These are phyloP conservation scores for Pipra filicauda DNA, from an alignment of 2,113 vertebrate species.

Conservation along the genomic window DNA sequence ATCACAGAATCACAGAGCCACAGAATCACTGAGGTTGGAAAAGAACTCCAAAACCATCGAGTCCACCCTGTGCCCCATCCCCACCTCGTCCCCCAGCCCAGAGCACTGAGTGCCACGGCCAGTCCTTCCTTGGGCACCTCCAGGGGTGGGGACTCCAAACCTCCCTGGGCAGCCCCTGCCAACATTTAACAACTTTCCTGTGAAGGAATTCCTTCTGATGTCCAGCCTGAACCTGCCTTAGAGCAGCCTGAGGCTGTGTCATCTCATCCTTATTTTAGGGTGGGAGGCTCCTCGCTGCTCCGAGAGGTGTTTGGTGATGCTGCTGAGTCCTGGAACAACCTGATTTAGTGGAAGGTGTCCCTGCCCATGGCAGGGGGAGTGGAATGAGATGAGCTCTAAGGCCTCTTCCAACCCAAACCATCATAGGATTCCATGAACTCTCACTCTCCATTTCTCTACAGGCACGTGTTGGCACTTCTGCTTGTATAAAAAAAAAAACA, in stretches of 20 bases:
- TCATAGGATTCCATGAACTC: background rate
- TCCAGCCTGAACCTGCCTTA: background rate
- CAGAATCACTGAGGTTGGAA: rapidly evolving
- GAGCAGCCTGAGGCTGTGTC: background rate
- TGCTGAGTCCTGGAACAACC: background rate
- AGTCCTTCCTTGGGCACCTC: background rate
- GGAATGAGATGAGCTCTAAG: background rate
- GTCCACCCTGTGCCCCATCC: background rate
- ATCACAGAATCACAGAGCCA: background rate
- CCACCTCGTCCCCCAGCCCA: background rate
- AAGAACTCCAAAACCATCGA: background rate
- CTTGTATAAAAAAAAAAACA: background rate
- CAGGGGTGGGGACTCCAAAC: background rate
- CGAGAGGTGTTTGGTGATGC: rapidly evolving
- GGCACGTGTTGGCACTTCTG: no score
- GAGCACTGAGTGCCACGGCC: background rate
- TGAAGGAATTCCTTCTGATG: background rate
- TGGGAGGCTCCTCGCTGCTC: background rate
- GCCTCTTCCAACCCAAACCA: background rate
- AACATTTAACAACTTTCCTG: rapidly evolving
- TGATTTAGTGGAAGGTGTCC: background rate
- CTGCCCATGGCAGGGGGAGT: background rate
- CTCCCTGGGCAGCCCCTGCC: background rate
- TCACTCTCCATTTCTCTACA: background rate
- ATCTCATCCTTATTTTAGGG: background rate